These are phyloP conservation scores for Oryctes rhinoceros DNA, from an alignment of 1,140 invertebrate species.

Conservation along the genomic window DNA sequence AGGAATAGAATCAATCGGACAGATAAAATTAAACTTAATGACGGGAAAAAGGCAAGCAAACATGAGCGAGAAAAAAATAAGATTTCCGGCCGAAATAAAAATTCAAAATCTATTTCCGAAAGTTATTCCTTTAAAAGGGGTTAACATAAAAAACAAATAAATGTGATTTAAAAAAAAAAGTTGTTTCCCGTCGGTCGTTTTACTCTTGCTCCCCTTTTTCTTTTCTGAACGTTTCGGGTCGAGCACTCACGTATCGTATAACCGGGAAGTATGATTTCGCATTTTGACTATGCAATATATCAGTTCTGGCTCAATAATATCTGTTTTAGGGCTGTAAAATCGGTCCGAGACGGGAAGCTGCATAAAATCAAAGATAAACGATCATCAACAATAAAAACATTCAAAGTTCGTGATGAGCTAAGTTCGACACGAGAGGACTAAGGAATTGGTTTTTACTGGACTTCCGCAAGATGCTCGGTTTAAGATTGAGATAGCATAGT, in stretches of 20 bases:
- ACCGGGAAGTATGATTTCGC: slow-evolving; percentile 10
- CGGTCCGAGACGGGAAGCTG: not conserved
- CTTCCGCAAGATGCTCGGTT: slow-evolving; percentile 47
- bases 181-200: not conserved
- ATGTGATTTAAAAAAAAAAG: slow-evolving; percentile 32
- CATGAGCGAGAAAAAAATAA: not conserved
- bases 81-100: slow-evolving; percentile 9
- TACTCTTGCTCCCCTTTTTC: not conserved
- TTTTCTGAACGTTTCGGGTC: not conserved
- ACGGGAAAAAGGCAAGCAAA: not conserved
- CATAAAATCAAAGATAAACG: slow-evolving; percentile 48
- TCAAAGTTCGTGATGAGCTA: slow-evolving; percentile 52
- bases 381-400: slow-evolving; percentile 56
- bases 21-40: slow-evolving; percentile 20
- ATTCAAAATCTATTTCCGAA: slow-evolving; percentile 32
- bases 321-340: slow-evolving; percentile 32
- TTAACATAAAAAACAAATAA: slow-evolving; percentile 36
- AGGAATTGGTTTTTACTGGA: slow-evolving; percentile 49
- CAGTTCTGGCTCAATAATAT: slow-evolving; percentile 33
- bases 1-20: not conserved
- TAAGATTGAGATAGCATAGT: not conserved
- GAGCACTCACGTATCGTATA: not conserved
- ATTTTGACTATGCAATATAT: slow-evolving; percentile 23
- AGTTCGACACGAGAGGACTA: slow-evolving; percentile 41
- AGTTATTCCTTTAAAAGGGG: slow-evolving; percentile 13